Conservation (phyloP, 2,797 vertebrate genomes). For the Oceanodroma leucorhoa region DNA sequence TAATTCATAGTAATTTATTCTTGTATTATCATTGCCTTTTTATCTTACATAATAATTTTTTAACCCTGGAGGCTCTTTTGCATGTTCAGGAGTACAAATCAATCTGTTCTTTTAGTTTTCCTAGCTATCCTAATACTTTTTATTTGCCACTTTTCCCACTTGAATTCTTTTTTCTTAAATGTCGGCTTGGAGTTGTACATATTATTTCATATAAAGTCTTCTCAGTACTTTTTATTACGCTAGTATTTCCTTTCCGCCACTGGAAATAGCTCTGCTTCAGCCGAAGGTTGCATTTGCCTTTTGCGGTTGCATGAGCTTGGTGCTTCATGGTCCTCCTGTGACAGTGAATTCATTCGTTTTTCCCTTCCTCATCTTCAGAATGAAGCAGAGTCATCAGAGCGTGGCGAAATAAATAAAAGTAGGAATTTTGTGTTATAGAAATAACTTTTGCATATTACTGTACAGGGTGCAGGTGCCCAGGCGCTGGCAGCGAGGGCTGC, state of each 20-base stretch:
- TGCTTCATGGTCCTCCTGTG: background rate
- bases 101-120: background rate
- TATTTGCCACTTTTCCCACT: background rate
- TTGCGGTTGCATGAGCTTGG: rapidly evolving
- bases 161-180: background rate
- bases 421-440: background rate
- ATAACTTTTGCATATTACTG: background rate
- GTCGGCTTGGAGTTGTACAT: background rate
- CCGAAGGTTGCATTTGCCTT: background rate
- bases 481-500: background rate
- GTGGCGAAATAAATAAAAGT: background rate
- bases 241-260: background rate
- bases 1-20: background rate
- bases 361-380: background rate
- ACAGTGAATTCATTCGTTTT: background rate
- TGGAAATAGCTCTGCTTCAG: background rate
- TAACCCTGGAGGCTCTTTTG: background rate
- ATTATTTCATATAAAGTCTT: background rate
- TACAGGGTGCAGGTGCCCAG: rapidly evolving
- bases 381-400: background rate
- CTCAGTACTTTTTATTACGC: background rate
- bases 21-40: background rate
- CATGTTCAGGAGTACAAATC: background rate
- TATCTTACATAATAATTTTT: background rate
- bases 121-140: background rate